Base-by-base conservation (phyloP, 2,797 vertebrate species). In the Oophaga sylvatica region DNA sequence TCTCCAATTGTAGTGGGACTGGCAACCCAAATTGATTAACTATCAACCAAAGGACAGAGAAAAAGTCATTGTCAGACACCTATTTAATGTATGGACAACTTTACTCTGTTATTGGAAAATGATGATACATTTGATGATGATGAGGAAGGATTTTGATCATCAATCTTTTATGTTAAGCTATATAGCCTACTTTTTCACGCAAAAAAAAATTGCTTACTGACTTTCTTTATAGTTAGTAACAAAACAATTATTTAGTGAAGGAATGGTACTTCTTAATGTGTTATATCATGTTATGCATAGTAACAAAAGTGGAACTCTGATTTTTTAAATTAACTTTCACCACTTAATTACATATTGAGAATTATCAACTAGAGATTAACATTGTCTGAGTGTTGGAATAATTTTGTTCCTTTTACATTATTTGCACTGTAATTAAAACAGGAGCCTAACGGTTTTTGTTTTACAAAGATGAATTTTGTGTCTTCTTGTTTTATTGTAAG, bases 401-500 rank as follows among this genome's bases (percentile, higher is more conserved):
- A 67, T 10, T 31, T 0, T 9, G n/a, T 67, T 15, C n/a, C 29
- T 68, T 53, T 16, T 67, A 45, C 6, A 26, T 56, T 71, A n/a
- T 83, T 10, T 67, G 26, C 20, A 45, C 31, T 76, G 41, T 26
- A 48, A 20, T 48, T 48, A 48, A 62, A 45, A 62, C 5, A 41
- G 15, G 22, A 75, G 13, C 20, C 56, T 62, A 84, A 62, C 48
- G 9, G 22, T 62, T 75, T 26, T 62, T 76, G 35, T 16, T 63
- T 76, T 56, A 53, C n/a, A 78, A 78, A 77, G 60, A 26, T 77
- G 31, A 63, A 65, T n/a, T 48, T 19, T 12, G 41, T 78, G n/a
- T 67, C 4, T 65, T 56, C 60, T 65, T 78, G 76, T 70, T 62
- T 85, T 29, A 78, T 78, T 77, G 75, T 22, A 31, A 85, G 77